Evolutionary conservation across 2,113 vertebrate genomes (phyloP).

Genomic region (Dermatemys mawii): DNA sequence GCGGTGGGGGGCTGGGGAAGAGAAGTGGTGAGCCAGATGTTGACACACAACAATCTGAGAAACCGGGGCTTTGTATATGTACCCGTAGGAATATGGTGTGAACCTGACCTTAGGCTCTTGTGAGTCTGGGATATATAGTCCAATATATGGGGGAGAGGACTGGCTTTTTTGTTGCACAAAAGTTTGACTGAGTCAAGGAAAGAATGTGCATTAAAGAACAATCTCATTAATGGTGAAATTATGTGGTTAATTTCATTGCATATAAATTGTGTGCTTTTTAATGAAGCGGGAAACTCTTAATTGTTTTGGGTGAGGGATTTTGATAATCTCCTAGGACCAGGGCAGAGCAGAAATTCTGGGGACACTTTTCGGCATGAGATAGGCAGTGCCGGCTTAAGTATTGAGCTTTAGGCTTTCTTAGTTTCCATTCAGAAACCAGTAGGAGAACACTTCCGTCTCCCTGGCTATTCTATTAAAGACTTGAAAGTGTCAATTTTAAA

Average conservation of each 20-base stretch:
- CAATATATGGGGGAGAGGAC: neutral
- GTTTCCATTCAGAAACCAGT: too few relatives aligned
- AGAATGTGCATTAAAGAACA: neutral
- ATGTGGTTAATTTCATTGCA: neutral
- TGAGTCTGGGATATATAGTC: neutral
- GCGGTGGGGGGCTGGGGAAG: neutral
- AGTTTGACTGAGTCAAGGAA: neutral
- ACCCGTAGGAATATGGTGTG: neutral
- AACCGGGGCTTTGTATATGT: neutral
- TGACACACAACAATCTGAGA: neutral
- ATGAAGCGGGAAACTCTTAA: neutral
- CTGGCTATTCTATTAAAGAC: too few relatives aligned
- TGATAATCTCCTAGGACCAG: neutral
- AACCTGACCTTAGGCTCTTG: neutral
- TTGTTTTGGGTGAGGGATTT: neutral
- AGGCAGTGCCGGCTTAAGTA: accelerated
- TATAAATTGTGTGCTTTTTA: neutral
- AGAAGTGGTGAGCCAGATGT: neutral
- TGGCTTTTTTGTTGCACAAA: neutral
- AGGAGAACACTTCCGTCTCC: too few relatives aligned
- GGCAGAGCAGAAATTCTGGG: neutral
- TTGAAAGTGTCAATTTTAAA: too few relatives aligned
- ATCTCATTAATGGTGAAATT: neutral
- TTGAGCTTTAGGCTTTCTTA: neutral
- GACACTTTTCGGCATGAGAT: accelerated